Conservation (phyloP, 2,113 vertebrate species). For the Zapus hudsonius region DNA sequence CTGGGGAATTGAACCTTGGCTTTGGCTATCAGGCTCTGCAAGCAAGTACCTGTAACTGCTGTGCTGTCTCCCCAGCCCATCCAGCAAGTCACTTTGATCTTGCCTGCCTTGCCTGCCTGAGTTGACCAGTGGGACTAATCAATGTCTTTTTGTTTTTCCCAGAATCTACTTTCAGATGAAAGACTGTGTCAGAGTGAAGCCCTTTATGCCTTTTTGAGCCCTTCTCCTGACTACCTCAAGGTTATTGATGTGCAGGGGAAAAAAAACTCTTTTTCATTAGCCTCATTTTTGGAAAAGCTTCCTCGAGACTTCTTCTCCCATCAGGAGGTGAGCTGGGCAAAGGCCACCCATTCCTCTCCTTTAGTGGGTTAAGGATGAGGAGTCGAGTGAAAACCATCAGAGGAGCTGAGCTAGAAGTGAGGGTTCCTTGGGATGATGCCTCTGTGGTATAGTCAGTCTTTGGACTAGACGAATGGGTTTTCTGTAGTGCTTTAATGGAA, state of each 20-base stretch:
- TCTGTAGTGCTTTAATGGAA: background rate
- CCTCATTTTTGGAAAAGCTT: slow-evolving; percentile 96
- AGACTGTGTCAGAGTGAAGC: slow-evolving; percentile 97
- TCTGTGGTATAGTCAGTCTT: background rate
- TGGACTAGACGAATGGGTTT: background rate
- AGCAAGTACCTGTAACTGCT: no score
- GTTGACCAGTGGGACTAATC: background rate
- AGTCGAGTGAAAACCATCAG: accelerated
- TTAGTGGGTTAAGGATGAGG: background rate
- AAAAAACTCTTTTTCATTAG: slow-evolving; percentile 94
- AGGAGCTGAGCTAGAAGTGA: background rate
- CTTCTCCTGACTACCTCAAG: slow-evolving; percentile 97
- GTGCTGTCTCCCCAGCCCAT: no score
- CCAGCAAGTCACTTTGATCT: background rate
- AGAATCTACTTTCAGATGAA: slow-evolving; percentile 97
- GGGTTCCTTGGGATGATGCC: background rate
- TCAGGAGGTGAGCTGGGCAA: slow-evolving; percentile 90
- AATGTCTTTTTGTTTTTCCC: slow-evolving; percentile 55
- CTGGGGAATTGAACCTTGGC: no score
- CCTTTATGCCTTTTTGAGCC: slow-evolving; percentile 97
- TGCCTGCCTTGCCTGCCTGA: accelerated
- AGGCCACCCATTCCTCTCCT: background rate
- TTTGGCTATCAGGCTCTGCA: no score
- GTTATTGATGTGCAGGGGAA: slow-evolving; percentile 96
- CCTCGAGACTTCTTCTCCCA: slow-evolving; percentile 99